Evolutionary conservation across 2,797 vertebrate species (phyloP), one percentile per base, ranked within the genome.

Genomic region (Lutra lutra): DNA sequence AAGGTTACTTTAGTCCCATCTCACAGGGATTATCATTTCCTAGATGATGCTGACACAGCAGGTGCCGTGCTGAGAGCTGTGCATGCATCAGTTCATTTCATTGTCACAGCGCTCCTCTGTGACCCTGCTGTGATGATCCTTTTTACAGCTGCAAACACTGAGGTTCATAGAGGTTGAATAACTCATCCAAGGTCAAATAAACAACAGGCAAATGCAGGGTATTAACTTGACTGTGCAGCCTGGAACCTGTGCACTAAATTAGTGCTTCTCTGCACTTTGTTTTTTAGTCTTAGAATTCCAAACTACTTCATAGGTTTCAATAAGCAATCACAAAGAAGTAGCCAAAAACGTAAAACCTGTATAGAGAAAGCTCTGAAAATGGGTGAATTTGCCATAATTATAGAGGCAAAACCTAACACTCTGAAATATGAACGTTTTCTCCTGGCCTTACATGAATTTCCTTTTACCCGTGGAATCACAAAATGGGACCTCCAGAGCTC

Each of bases 291-390:
- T 92, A 60, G 40, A 93, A 84, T 87, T 72, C 20, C 60, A 72
- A 89, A 60, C 32, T 82, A 35, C 92, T 90, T 86, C 70, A 4
- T 88, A 94, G 17, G 17, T 75, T 77, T 95, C 82, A 79, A 58
- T 89, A 75, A 38, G 14, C 60, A 90, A 32, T 43, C n/a, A 64
- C 15, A 20, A 68, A 72, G 75, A 88, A 43, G 43, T 86, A 93
- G 18, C 11, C 51, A 72, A 80, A 3, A 38, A 58, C 35, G 1
- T 86, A 89, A 85, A 46, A 83, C 43, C 27, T 91, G 4, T 23
- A 32, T 79, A 72, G 23, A 92, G 17, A 85, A 90, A 92, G 40
- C 27, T 88, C 79, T 94, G 85, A 94, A 54, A 77, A 89, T 48
- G 64, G 20, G 25, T 58, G 15, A n/a, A 27, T 56, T 68, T 62